Percentiles rank a stretch among this genome's conserved stretches.
Conservation (phyloP, 2,888 invertebrate genomes). For the Nysson spinosus region DNA sequence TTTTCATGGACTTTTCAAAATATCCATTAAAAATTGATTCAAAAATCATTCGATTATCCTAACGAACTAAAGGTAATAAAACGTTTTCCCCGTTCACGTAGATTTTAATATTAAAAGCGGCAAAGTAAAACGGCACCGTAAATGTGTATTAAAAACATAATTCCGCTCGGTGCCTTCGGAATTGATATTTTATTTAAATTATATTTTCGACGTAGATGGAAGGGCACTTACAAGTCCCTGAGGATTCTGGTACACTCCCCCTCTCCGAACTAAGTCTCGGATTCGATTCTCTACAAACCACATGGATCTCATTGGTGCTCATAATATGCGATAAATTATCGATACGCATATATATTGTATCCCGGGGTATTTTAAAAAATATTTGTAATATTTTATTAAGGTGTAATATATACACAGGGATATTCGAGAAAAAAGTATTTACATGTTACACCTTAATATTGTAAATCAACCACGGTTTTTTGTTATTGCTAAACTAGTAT, state of each 20-base stretch:
- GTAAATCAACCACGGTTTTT: too few relatives aligned
- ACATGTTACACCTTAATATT: too few relatives aligned
- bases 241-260: constrained; percentile 28
- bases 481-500: too few relatives aligned
- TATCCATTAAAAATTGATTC: too few relatives aligned
- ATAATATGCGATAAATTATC: constrained; percentile 44
- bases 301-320: constrained; percentile 39
- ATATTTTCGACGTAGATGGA: constrained; percentile 33
- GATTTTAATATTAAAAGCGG: constrained; percentile 1
- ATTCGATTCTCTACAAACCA: constrained; percentile 45
- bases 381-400: not conserved
- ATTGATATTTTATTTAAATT: constrained; percentile 44
- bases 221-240: constrained; percentile 45
- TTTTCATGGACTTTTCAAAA: too few relatives aligned
- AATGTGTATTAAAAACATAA: constrained; percentile 40
- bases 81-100: constrained; percentile 17
- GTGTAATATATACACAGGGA: too few relatives aligned
- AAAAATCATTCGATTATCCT: not conserved
- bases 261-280: constrained; percentile 31
- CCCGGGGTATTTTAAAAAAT: not conserved
- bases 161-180: constrained; percentile 31
- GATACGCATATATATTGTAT: constrained; percentile 13
- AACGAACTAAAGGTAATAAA: not conserved
- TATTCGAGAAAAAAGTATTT: too few relatives aligned
- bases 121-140: constrained; percentile 30